phyloP scores from a whole-genome alignment of 2,113 vertebrate species.

The Charina bottae region DNA sequence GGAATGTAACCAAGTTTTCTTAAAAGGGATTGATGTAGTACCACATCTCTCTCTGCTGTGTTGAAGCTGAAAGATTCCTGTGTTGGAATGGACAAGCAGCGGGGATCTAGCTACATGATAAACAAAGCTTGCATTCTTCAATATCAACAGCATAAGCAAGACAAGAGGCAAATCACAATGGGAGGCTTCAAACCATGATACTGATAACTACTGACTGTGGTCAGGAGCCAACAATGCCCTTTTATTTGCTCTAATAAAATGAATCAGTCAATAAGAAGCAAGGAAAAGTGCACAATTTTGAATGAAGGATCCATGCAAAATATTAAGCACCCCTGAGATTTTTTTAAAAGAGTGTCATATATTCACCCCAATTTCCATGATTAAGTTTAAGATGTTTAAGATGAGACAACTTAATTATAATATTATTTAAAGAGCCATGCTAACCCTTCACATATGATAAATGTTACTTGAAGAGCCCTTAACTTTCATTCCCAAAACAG shows the following conservation, averaged over 20 bases:
- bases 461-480: background rate
- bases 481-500: background rate
- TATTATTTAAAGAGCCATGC: background rate
- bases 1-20: background rate
- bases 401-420: background rate
- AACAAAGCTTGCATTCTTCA: background rate
- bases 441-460: background rate
- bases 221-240: background rate
- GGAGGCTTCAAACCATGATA: background rate
- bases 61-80: background rate
- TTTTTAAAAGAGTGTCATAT: background rate
- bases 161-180: background rate
- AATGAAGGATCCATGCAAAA: background rate
- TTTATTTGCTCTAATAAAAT: background rate
- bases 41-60: background rate
- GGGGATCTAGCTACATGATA: background rate
- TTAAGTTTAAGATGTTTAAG: background rate
- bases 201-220: background rate
- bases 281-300: background rate
- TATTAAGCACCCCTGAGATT: background rate
- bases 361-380: background rate
- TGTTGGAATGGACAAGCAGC: background rate
- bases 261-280: background rate
- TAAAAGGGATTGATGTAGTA: background rate
- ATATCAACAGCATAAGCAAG: background rate